Evolutionary conservation across 2,888 invertebrate species (phyloP), one percentile per base, ranked within the genome.

Genomic region (Cephus spinipes): DNA sequence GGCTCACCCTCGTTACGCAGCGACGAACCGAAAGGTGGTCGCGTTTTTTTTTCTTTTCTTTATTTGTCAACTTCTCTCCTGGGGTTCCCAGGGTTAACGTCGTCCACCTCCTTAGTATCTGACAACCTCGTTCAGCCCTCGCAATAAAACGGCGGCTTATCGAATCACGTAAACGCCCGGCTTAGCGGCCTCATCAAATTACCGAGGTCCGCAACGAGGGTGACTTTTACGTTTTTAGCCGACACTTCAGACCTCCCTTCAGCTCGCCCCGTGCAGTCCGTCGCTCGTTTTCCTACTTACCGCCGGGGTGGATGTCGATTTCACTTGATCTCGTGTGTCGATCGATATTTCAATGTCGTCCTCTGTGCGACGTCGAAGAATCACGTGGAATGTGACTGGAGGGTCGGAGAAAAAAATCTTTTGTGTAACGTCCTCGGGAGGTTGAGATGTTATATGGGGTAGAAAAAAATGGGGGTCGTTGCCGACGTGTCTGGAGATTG

Each of bases 101-200:
- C 55, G 23, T 55, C 23, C 55, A 9, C 23, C 23, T 55, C 23
- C 55, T 23, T 55, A 55, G 9, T 55, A 55, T 23, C 55, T 23
- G 55, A 9, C 23, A 55, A 9, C 55, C 23, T 23, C 55, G 9
- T 55, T 55, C 55, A 15, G 23, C 55, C 55, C 55, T 55, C 23
- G 55, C 55, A 9, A 55, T 23, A 55, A 55, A 55, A 55, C 73
- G 75, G 68, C 40, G 81, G 80, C 81, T 84, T 85, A 83, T 84
- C 83, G 81, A 81, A 82, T 83, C 81, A 80, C 80, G 79, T 80
- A 77, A 81, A 81, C 78, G 79, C 75, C 75, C 77, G 77, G 36
- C 80, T 81, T 78, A 68, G 68, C 76, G 76, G 55, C 82, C 68
- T 81, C 74, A 74, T 81, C 78, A 81, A 83, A 83, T 84, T 81